A percentile compares a stretch with the other conserved stretches of the same genome.
phyloP scores from a whole-genome alignment of 2,797 vertebrate species.

The Tamandua tetradactyla region DNA sequence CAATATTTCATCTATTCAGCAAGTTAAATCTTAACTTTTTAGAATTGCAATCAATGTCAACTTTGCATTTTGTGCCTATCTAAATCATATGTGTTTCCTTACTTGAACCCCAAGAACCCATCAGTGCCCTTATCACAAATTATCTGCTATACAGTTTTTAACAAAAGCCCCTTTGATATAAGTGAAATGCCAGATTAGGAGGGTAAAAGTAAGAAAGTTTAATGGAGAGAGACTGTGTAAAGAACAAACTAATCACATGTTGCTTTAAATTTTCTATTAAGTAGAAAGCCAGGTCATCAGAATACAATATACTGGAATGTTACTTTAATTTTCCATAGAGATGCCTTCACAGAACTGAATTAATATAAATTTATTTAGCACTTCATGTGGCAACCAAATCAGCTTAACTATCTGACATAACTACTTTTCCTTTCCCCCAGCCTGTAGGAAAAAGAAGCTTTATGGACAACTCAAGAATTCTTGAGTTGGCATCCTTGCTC shows the following conservation, averaged over 20 bases:
- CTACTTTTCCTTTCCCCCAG: background rate
- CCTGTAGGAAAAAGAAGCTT: background rate
- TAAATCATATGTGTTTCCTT: background rate
- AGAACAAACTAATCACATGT: background rate
- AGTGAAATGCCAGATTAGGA: background rate
- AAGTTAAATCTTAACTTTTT: background rate
- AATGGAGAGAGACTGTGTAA: background rate
- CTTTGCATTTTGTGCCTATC: background rate
- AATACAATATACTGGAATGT: background rate
- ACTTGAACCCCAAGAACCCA: background rate
- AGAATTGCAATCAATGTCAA: background rate
- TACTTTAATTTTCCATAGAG: slow-evolving; percentile 42
- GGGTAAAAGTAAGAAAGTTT: background rate
- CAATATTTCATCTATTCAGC: background rate
- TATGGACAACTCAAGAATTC: background rate
- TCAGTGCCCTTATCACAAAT: background rate
- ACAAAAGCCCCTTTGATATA: background rate
- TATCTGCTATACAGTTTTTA: background rate
- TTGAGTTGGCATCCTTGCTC: background rate
- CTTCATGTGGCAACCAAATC: slow-evolving; percentile 27
- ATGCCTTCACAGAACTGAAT: slow-evolving; percentile 36
- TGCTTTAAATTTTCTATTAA: background rate
- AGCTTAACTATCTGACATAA: slow-evolving; percentile 38
- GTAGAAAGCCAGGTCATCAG: background rate
- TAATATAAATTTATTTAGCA: slow-evolving; percentile 45